Conservation (phyloP, 2,113 vertebrate species). For the Thryonomys swinderianus region DNA sequence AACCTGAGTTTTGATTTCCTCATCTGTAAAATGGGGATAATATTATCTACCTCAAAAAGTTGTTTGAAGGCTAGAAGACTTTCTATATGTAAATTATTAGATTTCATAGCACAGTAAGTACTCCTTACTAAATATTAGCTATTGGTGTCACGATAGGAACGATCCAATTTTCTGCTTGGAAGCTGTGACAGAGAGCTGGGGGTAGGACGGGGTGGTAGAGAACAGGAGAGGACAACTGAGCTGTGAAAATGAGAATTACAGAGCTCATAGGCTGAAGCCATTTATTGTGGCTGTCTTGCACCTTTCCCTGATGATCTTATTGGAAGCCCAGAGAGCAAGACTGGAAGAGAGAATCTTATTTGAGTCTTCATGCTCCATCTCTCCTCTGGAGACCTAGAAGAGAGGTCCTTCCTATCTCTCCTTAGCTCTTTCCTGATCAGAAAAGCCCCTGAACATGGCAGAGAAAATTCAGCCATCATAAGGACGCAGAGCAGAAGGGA, state of each 20-base stretch:
- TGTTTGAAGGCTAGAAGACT: not conserved
- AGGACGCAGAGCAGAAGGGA: not conserved
- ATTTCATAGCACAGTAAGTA: too few relatives aligned
- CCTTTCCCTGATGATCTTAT: not conserved
- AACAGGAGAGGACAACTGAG: not conserved
- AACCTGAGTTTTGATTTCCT: not conserved
- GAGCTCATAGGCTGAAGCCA: not conserved
- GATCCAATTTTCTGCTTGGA: not conserved
- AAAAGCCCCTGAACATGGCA: not conserved
- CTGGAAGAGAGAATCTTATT: not conserved
- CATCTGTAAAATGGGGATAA: not conserved
- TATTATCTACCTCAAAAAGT: not conserved
- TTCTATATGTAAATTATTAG: not conserved
- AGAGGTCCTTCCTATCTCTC: not conserved
- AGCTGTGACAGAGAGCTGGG: not conserved
- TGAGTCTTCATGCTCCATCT: not conserved
- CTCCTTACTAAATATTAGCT: not conserved
- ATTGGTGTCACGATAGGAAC: too few relatives aligned
- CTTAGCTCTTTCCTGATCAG: not conserved
- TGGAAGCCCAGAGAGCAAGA: not conserved
- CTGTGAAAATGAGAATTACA: not conserved
- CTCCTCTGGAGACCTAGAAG: not conserved
- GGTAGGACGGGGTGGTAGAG: not conserved
- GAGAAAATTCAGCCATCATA: not conserved
- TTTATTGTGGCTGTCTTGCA: not conserved